Base-by-base conservation (phyloP, 2,797 vertebrate genomes). In the Erpetoichthys calabaricus region DNA sequence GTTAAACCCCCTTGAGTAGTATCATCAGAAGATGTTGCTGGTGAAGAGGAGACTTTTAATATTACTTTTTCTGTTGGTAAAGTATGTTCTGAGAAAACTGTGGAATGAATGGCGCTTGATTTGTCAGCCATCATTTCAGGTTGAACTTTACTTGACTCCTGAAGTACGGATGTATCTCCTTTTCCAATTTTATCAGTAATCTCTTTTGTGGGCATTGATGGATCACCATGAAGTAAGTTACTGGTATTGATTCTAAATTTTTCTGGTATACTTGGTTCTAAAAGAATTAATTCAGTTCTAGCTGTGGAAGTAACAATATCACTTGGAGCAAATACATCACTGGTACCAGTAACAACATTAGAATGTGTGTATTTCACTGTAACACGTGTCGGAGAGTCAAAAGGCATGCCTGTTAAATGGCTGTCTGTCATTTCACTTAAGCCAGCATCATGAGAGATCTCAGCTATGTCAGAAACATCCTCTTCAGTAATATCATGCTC, bases 381-480 rank as follows among this genome's bases (percentile, higher is more conserved):
- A 8, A 86, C 76, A 57, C 76, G 84, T 58, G 81, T 79, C 57
- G 82, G 81, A 49, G 80, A 83, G 8, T 69, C 65, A 59, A 65
- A n/a, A 45, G 44, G 7, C 7, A 5, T 9, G 8, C 2, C 4
- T 4, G 8, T 3, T 55, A 8, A 47, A 47, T 47, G 45, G n/a
- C 5, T 45, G 43, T 56, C 42, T 25, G 51, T 58, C 8, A 57
- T 57, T 42, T 41, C 43, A 56, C 78, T 64, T 47, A 83, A 86
- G 68, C 81, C 85, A 57, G 81, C 61, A 64, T 86, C 85, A 60
- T 79, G 80, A 61, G 84, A 86, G 9, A 76, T 78, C 8, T 86
- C 83, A 7, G 83, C 86, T 58, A 25, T 25, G 25, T 25, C 25
- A 25, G 25, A 25, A 6, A 70, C 8, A 59, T 77, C 75, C 2